These are phyloP conservation scores for Dipodomys stephensi DNA, from an alignment of 2,113 vertebrate genomes.

Conservation along the genomic window DNA sequence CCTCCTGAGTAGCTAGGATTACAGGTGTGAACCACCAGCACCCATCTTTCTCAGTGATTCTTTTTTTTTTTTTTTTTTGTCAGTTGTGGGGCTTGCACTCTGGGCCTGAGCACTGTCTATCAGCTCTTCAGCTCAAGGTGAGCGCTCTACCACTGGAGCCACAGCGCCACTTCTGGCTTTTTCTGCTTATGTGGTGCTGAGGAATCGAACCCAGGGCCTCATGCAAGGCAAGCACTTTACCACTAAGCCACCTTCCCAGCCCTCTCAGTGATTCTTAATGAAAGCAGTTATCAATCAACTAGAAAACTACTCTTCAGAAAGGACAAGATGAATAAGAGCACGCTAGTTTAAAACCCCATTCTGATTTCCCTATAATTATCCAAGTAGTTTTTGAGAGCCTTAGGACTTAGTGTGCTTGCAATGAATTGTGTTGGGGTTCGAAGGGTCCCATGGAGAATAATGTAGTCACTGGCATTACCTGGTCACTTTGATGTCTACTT, in stretches of 20 bases:
- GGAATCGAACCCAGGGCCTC: too few species aligned
- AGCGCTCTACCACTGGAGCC: too few species aligned
- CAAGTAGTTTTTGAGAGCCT: not conserved
- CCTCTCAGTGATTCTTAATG: not conserved
- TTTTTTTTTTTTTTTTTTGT: too few species aligned
- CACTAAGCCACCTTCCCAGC: too few species aligned
- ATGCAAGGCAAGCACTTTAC: too few species aligned
- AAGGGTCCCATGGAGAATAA: not conserved
- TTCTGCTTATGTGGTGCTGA: too few species aligned
- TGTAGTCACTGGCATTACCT: constrained; percentile 45
- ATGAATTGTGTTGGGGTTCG: not conserved
- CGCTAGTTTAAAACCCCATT: not conserved
- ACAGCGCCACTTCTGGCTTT: too few species aligned
- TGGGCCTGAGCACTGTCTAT: too few species aligned
- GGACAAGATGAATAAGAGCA: not conserved
- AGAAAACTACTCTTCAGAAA: not conserved
- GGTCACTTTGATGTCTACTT: not conserved
- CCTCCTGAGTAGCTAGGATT: too few species aligned
- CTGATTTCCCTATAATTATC: not conserved
- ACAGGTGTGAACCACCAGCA: too few species aligned
- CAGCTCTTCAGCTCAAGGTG: too few species aligned
- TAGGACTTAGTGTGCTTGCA: not conserved
- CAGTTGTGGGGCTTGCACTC: too few species aligned
- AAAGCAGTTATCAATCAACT: not conserved
- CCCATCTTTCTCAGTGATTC: not conserved